Conservation (phyloP, 2,797 vertebrate species). For the Rhinella marina region DNA sequence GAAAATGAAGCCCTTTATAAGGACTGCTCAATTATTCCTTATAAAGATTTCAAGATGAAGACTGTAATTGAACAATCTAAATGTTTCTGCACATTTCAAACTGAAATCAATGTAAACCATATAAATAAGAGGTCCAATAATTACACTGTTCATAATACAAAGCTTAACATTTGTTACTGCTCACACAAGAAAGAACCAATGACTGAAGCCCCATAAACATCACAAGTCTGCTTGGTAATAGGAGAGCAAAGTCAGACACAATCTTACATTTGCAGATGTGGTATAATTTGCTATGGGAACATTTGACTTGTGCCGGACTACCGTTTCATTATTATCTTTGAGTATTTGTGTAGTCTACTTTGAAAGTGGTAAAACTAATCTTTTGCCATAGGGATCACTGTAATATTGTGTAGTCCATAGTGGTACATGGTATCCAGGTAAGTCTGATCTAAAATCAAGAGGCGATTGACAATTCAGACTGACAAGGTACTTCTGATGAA, state of each 20-base stretch:
- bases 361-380: too few species aligned
- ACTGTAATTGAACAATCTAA: slow-evolving; percentile 26
- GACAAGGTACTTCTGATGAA: too few species aligned
- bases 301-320: not conserved
- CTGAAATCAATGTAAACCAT: slow-evolving; percentile 13
- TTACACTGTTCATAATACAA: not conserved
- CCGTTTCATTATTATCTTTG: too few species aligned
- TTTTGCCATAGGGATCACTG: too few species aligned
- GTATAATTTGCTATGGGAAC: not conserved
- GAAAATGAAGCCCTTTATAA: slow-evolving; percentile 42
- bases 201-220: not conserved
- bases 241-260: not conserved
- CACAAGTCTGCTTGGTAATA: not conserved
- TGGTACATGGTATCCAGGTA: too few species aligned
- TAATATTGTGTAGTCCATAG: too few species aligned
- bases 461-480: too few species aligned
- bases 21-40: slow-evolving; percentile 43
- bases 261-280: too few species aligned
- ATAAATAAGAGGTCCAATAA: not conserved
- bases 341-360: too few species aligned
- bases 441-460: too few species aligned
- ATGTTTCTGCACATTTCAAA: not conserved
- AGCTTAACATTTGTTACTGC: not conserved
- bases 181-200: not conserved
- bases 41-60: slow-evolving; percentile 32